Conservation (phyloP, 92 coral and sea anemone genomes). For the Epizoanthus ramosus region DNA sequence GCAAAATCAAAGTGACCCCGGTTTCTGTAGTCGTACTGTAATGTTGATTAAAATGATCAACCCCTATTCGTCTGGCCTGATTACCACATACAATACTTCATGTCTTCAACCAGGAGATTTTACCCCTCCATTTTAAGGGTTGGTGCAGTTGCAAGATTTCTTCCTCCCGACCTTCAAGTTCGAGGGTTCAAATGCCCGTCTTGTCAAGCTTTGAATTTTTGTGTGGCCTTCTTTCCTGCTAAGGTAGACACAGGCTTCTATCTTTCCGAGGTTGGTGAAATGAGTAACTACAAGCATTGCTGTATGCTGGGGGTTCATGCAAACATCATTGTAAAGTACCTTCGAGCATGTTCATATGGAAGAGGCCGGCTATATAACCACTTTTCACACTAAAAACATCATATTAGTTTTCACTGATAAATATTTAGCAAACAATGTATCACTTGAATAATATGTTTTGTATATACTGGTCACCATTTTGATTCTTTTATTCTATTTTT, state of each 20-base stretch:
- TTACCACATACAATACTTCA: too few species aligned
- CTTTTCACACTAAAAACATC: constrained; percentile 1
- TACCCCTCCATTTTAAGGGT: constrained; percentile 24
- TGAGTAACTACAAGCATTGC: background rate
- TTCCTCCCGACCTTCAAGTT: background rate
- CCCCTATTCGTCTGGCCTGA: background rate
- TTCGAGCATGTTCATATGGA: constrained; percentile 19
- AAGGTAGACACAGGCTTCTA: too few species aligned
- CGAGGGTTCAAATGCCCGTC: background rate
- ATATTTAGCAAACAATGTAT: too few species aligned
- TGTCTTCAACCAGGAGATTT: background rate
- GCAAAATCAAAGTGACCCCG: too few species aligned
- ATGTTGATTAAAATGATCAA: background rate
- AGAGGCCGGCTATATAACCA: constrained; percentile 17
- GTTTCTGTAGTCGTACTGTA: too few species aligned
- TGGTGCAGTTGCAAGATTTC: constrained; percentile 11
- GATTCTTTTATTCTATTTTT: background rate
- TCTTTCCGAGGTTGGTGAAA: background rate
- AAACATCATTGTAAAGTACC: background rate
- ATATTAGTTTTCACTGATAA: constrained; percentile 20
- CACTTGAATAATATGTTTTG: too few species aligned
- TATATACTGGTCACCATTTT: too few species aligned
- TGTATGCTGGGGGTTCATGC: background rate
- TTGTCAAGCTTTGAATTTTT: background rate
- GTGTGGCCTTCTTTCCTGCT: too few species aligned